Conservation (phyloP, 2,888 invertebrate species). For the Lasioglossum oenotherae region DNA sequence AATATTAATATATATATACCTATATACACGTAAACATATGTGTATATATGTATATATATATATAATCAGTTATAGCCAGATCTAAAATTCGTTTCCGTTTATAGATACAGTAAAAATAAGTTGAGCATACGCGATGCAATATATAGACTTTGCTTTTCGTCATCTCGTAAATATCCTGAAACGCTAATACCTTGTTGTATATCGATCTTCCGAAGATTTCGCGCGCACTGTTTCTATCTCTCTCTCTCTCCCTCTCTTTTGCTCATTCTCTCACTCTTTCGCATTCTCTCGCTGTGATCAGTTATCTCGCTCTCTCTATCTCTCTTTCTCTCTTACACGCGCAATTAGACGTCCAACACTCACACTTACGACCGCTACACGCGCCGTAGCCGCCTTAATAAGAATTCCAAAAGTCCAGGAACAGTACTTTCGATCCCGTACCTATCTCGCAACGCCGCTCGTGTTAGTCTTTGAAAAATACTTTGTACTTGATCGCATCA, state of each 20-base stretch:
- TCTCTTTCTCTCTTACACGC: background rate
- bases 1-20: slow-evolving; percentile 29
- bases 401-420: slow-evolving; percentile 44
- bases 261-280: background rate
- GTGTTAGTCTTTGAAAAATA: slow-evolving; percentile 63
- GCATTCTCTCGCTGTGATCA: too few species aligned
- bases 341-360: slow-evolving; percentile 26
- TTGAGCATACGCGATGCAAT: slow-evolving; percentile 60
- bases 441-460: slow-evolving; percentile 34
- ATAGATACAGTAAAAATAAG: slow-evolving; percentile 59
- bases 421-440: slow-evolving; percentile 52
- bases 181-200: slow-evolving; percentile 57
- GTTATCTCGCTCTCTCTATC: background rate
- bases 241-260: background rate
- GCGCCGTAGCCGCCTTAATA: slow-evolving; percentile 33
- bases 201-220: slow-evolving; percentile 7
- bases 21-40: background rate
- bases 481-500: slow-evolving; percentile 71
- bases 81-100: slow-evolving; percentile 63
- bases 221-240: background rate
- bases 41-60: slow-evolving; percentile 7
- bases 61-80: slow-evolving; percentile 54
- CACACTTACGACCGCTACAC: slow-evolving; percentile 26
- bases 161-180: slow-evolving; percentile 37
- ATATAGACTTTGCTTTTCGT: slow-evolving; percentile 30